Evolutionary conservation across 2,797 vertebrate species (phyloP), one percentile per base, ranked within the genome.

Genomic region (Melopsittacus undulatus): DNA sequence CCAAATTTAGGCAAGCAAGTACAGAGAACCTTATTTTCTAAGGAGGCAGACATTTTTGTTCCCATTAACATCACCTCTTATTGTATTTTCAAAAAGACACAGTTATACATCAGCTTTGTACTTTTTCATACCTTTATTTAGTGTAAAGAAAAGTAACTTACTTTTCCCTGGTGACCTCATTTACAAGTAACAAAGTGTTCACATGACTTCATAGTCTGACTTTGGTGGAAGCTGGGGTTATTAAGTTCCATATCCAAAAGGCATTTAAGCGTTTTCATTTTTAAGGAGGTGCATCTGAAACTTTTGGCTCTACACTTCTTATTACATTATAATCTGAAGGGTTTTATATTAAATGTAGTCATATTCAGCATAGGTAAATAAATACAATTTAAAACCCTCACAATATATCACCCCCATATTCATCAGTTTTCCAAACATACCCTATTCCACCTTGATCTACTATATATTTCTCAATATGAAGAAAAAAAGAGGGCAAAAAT

Each of bases 141-240:
- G 7, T 45, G 20, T 48, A 64, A 84, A 52, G n/a, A 72, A 82
- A 68, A 82, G 32, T 29, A 69, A 36, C 34, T 23, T 66, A 38
- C 21, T 8, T 69, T 26, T 49, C 26, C 29, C 10, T 0, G 0
- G 19, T 73, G 34, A 38, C 32, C 12, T 48, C 42, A 7, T n/a
- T 26, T 73, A 62, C 43, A 66, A 57, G 21, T 38, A 38, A 68
- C 3, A 76, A 36, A 49, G 52, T 1, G 57, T 34, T 73, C 73
- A 79, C 8, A 8, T n/a, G 34, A 48, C 20, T 54, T 32, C 0
- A 0, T 67, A 30, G 32, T 74, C 30, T 89, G 13, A 69, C n/a
- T 74, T 87, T 27, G 14, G 13, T 70, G 27, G 30, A 51, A 70
- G 5, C 13, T 74, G 46, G 0, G 30, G 10, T 85, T 66, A 54